Evolutionary conservation across 2,888 invertebrate genomes (phyloP), one percentile per base, ranked within the genome.

Genomic region (Rotaria magnacalcarata): DNA sequence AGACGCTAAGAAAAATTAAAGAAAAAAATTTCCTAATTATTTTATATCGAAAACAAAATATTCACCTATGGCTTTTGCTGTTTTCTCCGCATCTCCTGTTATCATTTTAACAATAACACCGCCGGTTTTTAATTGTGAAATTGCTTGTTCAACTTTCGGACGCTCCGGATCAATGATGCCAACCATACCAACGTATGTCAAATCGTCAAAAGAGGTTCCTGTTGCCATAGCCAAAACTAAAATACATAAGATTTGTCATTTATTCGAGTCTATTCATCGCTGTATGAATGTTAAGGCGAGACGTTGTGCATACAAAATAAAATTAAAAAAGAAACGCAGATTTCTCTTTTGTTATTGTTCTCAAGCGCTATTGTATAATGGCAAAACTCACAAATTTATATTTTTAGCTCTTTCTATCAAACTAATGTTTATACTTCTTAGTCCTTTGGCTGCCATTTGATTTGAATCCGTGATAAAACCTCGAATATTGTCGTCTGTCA

Each of bases 121-220:
- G 85, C 95, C 95, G 87, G 94, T 93, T 88, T 94, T 93, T 58
- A 97, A 92, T 86, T 94, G 94, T 86, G 94, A 94, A 88, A 99
- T 94, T 0, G 97, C 95, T 89, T 95, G 95, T 2, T 95, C 92
- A 1, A 96, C 96, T 86, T 94, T 93, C 0, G 95, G 94, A 50
- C 98, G 92, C 34, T 98, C 98, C 58, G 99, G 99, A 93, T 99
- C 99, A 89, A 96, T 95, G 89, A 99, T 97, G 24, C 98, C 99
- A 88, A 96, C 95, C 90, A 96, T 93, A 47, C 98, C 98, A 88
- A 95, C 93, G 92, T 94, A 98, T 87, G 94, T 93, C 86, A 99
- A 92, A 88, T 95, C 94, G 89, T 95, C 94, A 87, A 96, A 92
- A 0, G 94, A 93, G n/a, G 93, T 91, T 19, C 97, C 97, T 89